Evolutionary conservation across 2,888 invertebrate species (phyloP), one percentile per base, ranked within the genome.

Genomic region (Pediacus dermestoides): DNA sequence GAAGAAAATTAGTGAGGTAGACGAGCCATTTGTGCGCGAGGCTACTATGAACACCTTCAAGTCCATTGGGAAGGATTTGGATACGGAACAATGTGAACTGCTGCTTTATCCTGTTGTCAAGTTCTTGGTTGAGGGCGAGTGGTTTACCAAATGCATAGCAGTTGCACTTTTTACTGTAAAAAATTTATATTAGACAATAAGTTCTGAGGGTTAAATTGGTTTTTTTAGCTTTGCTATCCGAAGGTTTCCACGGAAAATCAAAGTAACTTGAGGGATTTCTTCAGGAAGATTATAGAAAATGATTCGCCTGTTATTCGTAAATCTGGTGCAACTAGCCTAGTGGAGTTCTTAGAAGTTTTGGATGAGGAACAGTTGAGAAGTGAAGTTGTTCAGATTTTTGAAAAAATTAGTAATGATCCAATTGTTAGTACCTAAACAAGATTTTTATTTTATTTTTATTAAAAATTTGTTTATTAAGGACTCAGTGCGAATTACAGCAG

Each of bases 281-380:
- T 61, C 37, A 42, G 58, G 14, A 48, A 46, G 2, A 38, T 67
- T 2, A 53, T 59, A 8, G 60, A 63, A 41, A 64, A 66, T 30
- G 66, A 66, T 9, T 61, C 63, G 1, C 61, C 66, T 0, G 53
- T 66, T 45, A 60, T 66, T 4, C 46, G 64, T 37, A 57, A 58
- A 37, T 49, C 58, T 13, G 58, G 61, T 8, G 64, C 60, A 2
- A 47, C 37, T 4, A 49, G 51, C 18, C 51, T 66, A 3, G 34
- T 58, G 2, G 56, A 60, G 7, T 55, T 67, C 13, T 54, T 62
- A 2, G 40, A 46, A 10, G 41, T 57, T 1, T 35, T 65, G 9
- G 63, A 67, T 28, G 44, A 53, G 8, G 52, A 63, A n/a, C 40
- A 54, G 32, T 34, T 66, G 2, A 57, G 53, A 35, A 51, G 53